Evolutionary conservation across 1,140 invertebrate genomes (phyloP), one percentile per base, ranked within the genome.

Genomic region (Trichogramma pretiosum): DNA sequence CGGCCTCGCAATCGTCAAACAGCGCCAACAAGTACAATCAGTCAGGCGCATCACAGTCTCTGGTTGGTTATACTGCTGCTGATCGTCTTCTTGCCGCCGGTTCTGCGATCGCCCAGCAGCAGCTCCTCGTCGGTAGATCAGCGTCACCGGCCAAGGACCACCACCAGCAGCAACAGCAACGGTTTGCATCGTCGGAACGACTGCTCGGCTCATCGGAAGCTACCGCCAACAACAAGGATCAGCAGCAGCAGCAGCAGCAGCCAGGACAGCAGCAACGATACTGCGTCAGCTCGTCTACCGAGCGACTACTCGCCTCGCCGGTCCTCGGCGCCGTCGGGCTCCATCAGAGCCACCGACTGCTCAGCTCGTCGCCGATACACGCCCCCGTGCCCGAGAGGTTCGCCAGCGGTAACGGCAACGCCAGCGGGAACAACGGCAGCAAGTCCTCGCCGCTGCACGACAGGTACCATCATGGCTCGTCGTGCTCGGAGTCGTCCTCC

Each of bases 341-440:
- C 2, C 44, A 34, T 4, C 64, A 66, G 3, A 52, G 61, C 8
- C 66, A 68, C 13, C 56, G 59, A 43, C 42, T 70, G 24, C 40
- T 68, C 1, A 62, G 64, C 3, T 59, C 65, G 2, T 69, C 68
- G 26, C 66, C 66, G 18, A 61, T 68, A 22, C 64, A 67, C 35
- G 61, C 61, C 14, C 57, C 66, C 1, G 61, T 65, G 18, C 63
- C 68, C n/a, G 68, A 71, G 21, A 65, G 60, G 46, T 71, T 67
- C 39, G 56, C 60, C 14, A 46, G 53, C 5, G 63, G 61, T 9
- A 8, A 9, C 4, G 16, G 47, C 8, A 28, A 28, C 11, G 47
- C 13, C 11, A 11, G 5, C 24, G 24, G 24, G 5, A 14, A 40
- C 11, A 46, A 48, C 17, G 39, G 58, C 19, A 48, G 34, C n/a